Evolutionary conservation across 2,888 invertebrate species (phyloP).

Genomic region (Hybos culiciformis): DNA sequence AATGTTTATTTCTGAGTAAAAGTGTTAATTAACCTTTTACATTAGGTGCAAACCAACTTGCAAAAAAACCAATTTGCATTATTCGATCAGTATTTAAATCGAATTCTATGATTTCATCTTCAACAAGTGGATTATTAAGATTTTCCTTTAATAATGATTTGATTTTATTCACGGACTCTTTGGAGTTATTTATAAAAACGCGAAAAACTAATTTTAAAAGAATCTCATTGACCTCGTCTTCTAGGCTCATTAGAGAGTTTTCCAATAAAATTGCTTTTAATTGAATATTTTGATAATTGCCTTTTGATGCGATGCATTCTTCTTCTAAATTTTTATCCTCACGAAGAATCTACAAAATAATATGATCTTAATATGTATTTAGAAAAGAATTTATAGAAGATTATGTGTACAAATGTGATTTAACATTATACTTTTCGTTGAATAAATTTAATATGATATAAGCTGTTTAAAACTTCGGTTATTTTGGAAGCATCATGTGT

Average conservation of each 20-base stretch:
- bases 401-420: no score
- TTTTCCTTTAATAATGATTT: constrained; percentile 18
- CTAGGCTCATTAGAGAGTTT: constrained; percentile 27
- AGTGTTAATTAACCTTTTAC: constrained; percentile 20
- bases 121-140: constrained; percentile 19
- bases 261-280: constrained; percentile 27
- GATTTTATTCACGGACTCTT: constrained; percentile 26
- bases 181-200: constrained; percentile 26
- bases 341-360: constrained; percentile 21
- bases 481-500: no score
- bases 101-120: constrained; percentile 31
- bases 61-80: constrained; percentile 32
- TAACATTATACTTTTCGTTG: no score
- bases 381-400: no score
- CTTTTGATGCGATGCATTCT: constrained; percentile 20
- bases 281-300: constrained; percentile 23
- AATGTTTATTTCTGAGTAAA: neutral
- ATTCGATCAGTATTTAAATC: constrained; percentile 33
- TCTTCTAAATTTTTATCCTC: constrained; percentile 28
- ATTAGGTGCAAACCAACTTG: constrained; percentile 26
- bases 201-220: constrained; percentile 27
- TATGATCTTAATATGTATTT: neutral
- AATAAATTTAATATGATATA: no score
- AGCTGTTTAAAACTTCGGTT: no score
- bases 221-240: constrained; percentile 29